These are phyloP conservation scores for Spongia lamella DNA, from an alignment of 37 sponge, comb jelly and placozoan species.

Conservation along the genomic window DNA sequence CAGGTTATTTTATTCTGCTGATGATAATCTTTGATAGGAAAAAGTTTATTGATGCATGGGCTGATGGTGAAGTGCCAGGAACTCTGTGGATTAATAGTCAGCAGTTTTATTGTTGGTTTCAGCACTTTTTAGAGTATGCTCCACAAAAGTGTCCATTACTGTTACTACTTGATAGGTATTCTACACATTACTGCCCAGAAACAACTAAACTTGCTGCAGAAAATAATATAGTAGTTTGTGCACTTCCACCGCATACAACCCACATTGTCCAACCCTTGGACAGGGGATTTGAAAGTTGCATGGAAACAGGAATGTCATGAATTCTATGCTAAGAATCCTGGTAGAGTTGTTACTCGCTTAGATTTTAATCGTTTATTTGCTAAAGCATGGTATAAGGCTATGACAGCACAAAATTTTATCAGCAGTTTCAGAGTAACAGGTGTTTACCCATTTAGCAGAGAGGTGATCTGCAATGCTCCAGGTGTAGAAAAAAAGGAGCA, in stretches of 20 bases:
- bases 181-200: conserved; percentile 2
- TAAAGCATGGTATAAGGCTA: conserved; percentile 12
- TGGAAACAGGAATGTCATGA: conserved; percentile 20
- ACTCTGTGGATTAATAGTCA: conserved; percentile 43
- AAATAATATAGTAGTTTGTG: background rate
- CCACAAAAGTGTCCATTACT: background rate
- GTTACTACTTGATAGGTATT: conserved; percentile 19
- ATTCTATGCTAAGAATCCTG: background rate
- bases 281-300: conserved; percentile 14
- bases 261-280: conserved; percentile 20
- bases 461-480: too few species aligned
- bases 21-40: conserved; percentile 24
- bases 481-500: too few species aligned
- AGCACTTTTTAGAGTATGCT: too few species aligned
- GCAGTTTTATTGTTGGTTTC: conserved; percentile 19
- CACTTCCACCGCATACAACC: conserved; percentile 21
- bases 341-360: too few species aligned
- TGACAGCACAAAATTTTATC: conserved; percentile 6
- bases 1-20: conserved; percentile 31
- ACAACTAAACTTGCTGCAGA: background rate
- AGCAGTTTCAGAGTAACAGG: conserved; percentile 11
- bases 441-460: conserved; percentile 13
- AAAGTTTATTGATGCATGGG: background rate
- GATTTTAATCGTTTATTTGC: too few species aligned
- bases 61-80: conserved; percentile 47